These are phyloP conservation scores for Allenopithecus nigroviridis DNA, from an alignment of 2,797 vertebrate genomes.

Conservation along the genomic window DNA sequence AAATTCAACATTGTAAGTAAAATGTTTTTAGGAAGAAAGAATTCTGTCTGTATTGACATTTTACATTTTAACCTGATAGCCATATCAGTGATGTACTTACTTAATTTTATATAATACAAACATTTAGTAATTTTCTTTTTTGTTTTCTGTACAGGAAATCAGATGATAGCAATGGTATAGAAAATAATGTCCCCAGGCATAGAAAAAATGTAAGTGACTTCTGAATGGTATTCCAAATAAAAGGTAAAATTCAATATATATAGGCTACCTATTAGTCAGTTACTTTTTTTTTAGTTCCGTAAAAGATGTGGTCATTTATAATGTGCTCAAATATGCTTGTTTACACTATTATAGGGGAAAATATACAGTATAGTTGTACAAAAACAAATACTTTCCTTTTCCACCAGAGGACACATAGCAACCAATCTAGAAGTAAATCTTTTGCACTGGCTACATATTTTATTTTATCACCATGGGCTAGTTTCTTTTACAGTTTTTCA, in stretches of 20 bases:
- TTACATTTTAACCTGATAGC: neutral
- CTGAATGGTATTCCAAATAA: neutral
- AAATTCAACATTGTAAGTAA: neutral
- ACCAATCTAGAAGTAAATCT: neutral
- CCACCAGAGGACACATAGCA: neutral
- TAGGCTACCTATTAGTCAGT: neutral
- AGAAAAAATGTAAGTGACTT: slow-evolving; percentile 82
- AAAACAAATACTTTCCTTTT: neutral
- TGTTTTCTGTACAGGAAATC: slow-evolving; percentile 82
- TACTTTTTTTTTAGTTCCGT: neutral
- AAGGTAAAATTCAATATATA: neutral
- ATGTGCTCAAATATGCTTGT: neutral
- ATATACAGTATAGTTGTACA: neutral
- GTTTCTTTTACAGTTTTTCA: slow-evolving; percentile 2
- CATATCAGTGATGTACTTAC: neutral
- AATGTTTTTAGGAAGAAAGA: neutral
- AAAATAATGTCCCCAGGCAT: slow-evolving; percentile 82
- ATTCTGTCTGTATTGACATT: neutral
- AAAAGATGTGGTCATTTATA: neutral
- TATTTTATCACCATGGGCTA: neutral
- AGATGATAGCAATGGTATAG: slow-evolving; percentile 81
- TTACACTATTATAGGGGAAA: neutral
- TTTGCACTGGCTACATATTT: neutral
- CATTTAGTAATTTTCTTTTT: neutral
- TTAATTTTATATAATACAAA: neutral